Evolutionary conservation across 2,113 vertebrate species (phyloP).

Genomic region (Oncorhynchus mykiss): DNA sequence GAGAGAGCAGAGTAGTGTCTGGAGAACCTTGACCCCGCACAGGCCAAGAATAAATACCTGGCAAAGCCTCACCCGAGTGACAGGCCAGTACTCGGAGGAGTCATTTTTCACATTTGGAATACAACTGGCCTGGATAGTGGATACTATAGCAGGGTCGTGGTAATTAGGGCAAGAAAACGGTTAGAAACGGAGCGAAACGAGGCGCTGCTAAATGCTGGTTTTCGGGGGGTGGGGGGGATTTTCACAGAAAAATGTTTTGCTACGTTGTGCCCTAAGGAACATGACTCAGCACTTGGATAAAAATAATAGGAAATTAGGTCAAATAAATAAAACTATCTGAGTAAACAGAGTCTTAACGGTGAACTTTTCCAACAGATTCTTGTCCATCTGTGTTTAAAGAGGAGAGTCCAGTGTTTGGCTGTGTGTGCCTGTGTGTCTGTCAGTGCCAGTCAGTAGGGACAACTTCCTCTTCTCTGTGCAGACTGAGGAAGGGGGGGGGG

Average conservation of each 20-base stretch:
- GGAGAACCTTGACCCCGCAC: neutral
- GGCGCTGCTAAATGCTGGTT: neutral
- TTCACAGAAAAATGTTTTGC: no score
- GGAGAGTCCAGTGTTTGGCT: neutral
- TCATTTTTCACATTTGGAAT: neutral
- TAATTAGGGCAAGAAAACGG: no score
- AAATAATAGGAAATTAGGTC: neutral
- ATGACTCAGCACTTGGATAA: neutral
- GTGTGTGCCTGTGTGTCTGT: neutral
- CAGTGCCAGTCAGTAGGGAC: neutral
- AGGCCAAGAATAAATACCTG: conserved; percentile 3
- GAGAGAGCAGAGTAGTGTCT: neutral
- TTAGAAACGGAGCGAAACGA: neutral
- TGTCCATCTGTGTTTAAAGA: neutral
- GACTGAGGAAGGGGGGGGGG: neutral
- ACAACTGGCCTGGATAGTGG: neutral
- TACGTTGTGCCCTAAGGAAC: no score
- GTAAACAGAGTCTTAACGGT: neutral
- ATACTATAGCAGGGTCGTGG: neutral
- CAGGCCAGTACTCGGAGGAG: neutral
- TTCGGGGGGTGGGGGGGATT: no score
- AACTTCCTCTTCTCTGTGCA: neutral
- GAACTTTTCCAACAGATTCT: neutral
- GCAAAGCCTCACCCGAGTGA: neutral
- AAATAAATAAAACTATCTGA: neutral